Base-by-base conservation (phyloP, 2,888 invertebrate species). In the Ophraella communa region DNA sequence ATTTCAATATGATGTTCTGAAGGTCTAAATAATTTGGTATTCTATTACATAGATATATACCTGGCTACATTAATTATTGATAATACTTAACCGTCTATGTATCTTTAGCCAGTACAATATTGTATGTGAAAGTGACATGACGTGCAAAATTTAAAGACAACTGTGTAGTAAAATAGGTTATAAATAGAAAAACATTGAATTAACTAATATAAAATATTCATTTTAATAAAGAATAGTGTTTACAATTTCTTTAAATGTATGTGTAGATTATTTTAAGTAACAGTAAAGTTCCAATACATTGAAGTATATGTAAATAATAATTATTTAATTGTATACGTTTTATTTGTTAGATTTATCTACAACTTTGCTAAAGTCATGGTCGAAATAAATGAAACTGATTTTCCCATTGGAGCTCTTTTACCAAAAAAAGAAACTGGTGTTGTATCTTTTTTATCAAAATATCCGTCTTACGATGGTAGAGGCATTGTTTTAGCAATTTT, bases 391-490 rank as follows among this genome's bases (percentile, higher is more conserved):
- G 70, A 65, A 44, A 59, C 53, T n/a, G 76, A 77, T 18, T 96
- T 94, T 85, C 95, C 95, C 72, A 86, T 90, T 74, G 91, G 89
- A 87, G 91, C 91, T 76, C 86, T 96, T 79, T 86, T 95, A 78
- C 98, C 98, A 53, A 98, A 97, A 85, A 93, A 92, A 83, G 97
- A 98, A 84, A 98, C 97, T 24, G 95, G 94, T 65, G 95, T 95
- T 8, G 85, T 89, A 49, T 89, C 91, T 68, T 97, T 97, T 85
- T 82, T 96, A 67, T 89, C 87, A 74, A 96, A 95, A 85, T 90
- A 95, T 85, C 93, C 96, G 0, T 87, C 89, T 60, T 96, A 91
- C 80, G 96, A 99, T 87, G 98, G 98, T 42, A 87, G 95, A 77
- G 93, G 91, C 75, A 91, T 94, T 56, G 85, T 93, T 71, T 96